Evolutionary conservation across 2,888 invertebrate genomes (phyloP), one percentile per base, ranked within the genome.

Genomic region (Cataglyphis albicans): DNA sequence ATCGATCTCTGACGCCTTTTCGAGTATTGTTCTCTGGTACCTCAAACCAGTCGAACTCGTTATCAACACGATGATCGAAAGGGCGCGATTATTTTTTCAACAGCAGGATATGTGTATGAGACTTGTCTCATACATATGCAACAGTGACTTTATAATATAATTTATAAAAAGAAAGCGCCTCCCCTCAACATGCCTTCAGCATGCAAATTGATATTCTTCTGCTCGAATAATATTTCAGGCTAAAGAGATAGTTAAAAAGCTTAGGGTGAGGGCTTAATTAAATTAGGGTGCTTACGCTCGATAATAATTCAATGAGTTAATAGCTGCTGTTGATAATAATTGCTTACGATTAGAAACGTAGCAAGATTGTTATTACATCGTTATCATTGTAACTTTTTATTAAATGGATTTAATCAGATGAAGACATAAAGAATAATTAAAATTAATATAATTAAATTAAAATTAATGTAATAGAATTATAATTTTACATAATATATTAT

Each of bases 1-100:
- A 73, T 70, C 29, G 41, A 81, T 72, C 63, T 74, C 55, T 18
- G 32, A 44, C 29, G 41, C 21, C 38, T 73, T 73, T 74, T 63
- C 52, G 29, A 35, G 38, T 25, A 72, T 72, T 72, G 21, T 29
- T n/a, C 0, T 57, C 12, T 41, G 57, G 7, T 7, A 29, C 4
- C 61, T 80, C 25, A 21, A 15, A 41, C 21, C 29, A 73, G 25
- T 52, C 21, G n/a, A 1, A 10, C 32, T 64, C 29, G 7, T 74
- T 73, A 72, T 61, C 67, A 18, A 21, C 1, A 21, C 6, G n/a
- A 32, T 4, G 32, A 1, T 75, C 41, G 55, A 67, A 41, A 41
- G 29, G 12, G 25, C n/a, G 38, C 48, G n/a, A 61, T 5, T 25
- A 65, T 38, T 38, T 65, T 75, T 76, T 65, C 76, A 55, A 55